Evolutionary conservation across 2,888 invertebrate species (phyloP).

Genomic region (Villa cingulata): DNA sequence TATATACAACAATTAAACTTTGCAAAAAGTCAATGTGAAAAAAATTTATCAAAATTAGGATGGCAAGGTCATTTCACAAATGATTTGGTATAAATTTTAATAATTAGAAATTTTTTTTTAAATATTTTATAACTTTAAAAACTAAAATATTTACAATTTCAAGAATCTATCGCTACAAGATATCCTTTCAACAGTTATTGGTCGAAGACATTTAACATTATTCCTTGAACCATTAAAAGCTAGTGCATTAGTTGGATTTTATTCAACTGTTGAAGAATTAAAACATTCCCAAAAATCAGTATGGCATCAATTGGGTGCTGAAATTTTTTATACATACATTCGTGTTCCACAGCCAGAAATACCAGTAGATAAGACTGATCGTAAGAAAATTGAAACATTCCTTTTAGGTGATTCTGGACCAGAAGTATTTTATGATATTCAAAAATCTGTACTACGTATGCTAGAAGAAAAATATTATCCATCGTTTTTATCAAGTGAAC

Average conservation of each 20-base stretch:
- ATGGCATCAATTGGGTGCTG: slow-evolving; percentile 80
- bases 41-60: slow-evolving; percentile 55
- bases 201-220: slow-evolving; percentile 64
- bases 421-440: slow-evolving; percentile 77
- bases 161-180: slow-evolving; percentile 58
- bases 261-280: slow-evolving; percentile 75
- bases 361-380: slow-evolving; percentile 63
- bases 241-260: slow-evolving; percentile 73
- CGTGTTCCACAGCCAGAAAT: slow-evolving; percentile 67
- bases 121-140: neutral
- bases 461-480: slow-evolving; percentile 81
- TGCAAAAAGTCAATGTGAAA: slow-evolving; percentile 71
- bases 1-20: slow-evolving; percentile 71
- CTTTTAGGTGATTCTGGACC: slow-evolving; percentile 76
- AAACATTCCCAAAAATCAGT: slow-evolving; percentile 58
- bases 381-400: slow-evolving; percentile 79
- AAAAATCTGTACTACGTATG: slow-evolving; percentile 61
- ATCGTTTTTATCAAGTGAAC: slow-evolving; percentile 73
- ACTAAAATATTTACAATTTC: slow-evolving; percentile 18
- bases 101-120: neutral
- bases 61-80: slow-evolving; percentile 59
- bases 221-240: slow-evolving; percentile 73
- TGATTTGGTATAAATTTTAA: slow-evolving; percentile 22
- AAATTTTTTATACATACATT: slow-evolving; percentile 82
- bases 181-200: slow-evolving; percentile 63